phyloP scores from a whole-genome alignment of 1,140 invertebrate species.

The Cydia splendana region DNA sequence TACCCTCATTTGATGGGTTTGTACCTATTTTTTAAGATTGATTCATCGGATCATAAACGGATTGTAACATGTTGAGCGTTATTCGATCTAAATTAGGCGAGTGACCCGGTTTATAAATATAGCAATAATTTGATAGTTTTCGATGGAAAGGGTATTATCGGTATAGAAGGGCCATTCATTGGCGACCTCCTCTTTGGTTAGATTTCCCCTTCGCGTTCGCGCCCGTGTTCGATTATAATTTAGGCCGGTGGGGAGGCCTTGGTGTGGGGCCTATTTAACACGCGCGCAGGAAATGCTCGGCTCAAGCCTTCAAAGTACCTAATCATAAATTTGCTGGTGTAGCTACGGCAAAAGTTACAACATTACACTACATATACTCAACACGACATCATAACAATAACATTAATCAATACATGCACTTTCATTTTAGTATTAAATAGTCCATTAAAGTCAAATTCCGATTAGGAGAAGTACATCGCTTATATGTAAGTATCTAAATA shows the following conservation, averaged over 20 bases:
- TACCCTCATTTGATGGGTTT: too few relatives aligned
- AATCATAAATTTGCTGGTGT: background rate
- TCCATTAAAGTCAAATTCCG: background rate
- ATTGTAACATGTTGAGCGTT: too few relatives aligned
- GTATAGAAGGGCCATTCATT: background rate
- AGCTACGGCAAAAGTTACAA: background rate
- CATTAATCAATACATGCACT: background rate
- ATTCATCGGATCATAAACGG: too few relatives aligned
- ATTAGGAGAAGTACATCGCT: background rate
- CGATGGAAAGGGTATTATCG: background rate
- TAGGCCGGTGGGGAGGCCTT: conserved; percentile 18
- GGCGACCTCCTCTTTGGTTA: conserved; percentile 20
- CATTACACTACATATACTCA: background rate
- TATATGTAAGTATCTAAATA: background rate
- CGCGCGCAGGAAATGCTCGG: conserved; percentile 13
- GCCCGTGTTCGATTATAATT: conserved; percentile 13
- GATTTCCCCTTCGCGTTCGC: conserved; percentile 16
- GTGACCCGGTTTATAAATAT: too few relatives aligned
- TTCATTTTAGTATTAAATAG: background rate
- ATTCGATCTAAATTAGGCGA: too few relatives aligned
- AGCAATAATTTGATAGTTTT: conserved; percentile 8
- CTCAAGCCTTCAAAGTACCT: background rate
- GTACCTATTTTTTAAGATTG: too few relatives aligned
- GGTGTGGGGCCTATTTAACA: background rate
- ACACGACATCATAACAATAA: background rate